Evolutionary conservation across 2,888 invertebrate species (phyloP), one percentile per base, ranked within the genome.

Genomic region (Dasypolia templi): DNA sequence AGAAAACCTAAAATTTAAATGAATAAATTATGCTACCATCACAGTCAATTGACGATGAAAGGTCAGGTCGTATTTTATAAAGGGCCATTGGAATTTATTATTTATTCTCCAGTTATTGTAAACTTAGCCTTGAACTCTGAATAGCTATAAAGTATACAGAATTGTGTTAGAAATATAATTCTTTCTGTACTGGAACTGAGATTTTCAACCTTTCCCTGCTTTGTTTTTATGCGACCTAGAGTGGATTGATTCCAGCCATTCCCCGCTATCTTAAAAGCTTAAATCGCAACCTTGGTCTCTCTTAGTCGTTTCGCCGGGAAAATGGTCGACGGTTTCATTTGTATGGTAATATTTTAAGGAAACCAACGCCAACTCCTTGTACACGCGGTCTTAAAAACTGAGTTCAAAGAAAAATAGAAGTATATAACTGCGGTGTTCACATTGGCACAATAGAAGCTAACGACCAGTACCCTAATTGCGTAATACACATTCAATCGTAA

Each of bases 341-440:
- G 92, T 93, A 94, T 95, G 95, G 92, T 93, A 94, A 94, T 94
- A 89, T 89, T 87, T 86, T 87, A 87, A 89, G 86, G 79, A 88
- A 89, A 87, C 82, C 84, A 77, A 83, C 83, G 83, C 80, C 76
- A 84, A 80, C 84, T 76, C 79, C 74, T 77, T 51, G 73, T 77
- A 76, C 78, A 75, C 42, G 65, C 39, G 72, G 80, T 58, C 49
- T 73, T 59, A 69, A 77, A 83, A 84, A 77, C 72, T 76, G 65
- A 72, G 68, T 62, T 73, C 55, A 72, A 69, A 78, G 70, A 65
- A 76, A 83, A 80, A 74, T 56, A 69, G 59, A 83, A 77, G 64
- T 72, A 66, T 58, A 59, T 59, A 53, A 62, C 58, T 63, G 59
- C 46, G n/a, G 51, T 81, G 55, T 68, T 84, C 68, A 65, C 35